Evolutionary conservation across 2,797 vertebrate genomes (phyloP), one percentile per base, ranked within the genome.

Genomic region (Phaenicophaeus curvirostris): DNA sequence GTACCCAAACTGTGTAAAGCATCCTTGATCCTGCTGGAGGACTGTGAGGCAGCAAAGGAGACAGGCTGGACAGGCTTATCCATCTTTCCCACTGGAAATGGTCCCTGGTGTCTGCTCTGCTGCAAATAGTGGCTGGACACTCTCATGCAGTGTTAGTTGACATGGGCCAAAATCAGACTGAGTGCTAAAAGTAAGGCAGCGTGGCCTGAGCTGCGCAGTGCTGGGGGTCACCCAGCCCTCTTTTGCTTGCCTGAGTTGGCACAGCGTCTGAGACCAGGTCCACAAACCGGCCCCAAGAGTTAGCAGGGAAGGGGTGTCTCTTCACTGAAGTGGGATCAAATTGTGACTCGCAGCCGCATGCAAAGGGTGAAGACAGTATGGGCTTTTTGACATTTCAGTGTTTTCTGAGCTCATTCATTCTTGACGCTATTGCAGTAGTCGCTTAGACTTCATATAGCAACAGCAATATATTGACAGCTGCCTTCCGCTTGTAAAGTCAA

Each of bases 31-130:
- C 42, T 3, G 2, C 51, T 44, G 57, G 42, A 71, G 37, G 62
- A 27, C 50, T 12, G 50, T 0, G 0, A 33, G 21, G 18, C 17
- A 0, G 0, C 28, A 21, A 55, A 0, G 0, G 48, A 77, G 42
- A 20, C 48, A 30, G 25, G 23, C 41, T 2, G 4, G n/a, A 39
- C 21, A 39, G 28, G 35, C n/a, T 30, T 31, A 30, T 65, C 67
- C 20, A 0, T 17, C 30, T 19, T 11, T 63, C 50, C 19, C 30
- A 3, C 37, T 67, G 79, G 57, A 46, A 63, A 21, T 24, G 58
- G 54, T 41, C 48, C 42, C n/a, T 44, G 21, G 46, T 18, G 8
- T 24, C 8, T 3, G 27, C 42, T 48, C 15, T 7, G 31, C 21
- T 21, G 2, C 5, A 41, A 5, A 9, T 6, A 28, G 58, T 2